phyloP scores from a whole-genome alignment of 2,113 vertebrate species.

The Neomonachus schauinslandi region DNA sequence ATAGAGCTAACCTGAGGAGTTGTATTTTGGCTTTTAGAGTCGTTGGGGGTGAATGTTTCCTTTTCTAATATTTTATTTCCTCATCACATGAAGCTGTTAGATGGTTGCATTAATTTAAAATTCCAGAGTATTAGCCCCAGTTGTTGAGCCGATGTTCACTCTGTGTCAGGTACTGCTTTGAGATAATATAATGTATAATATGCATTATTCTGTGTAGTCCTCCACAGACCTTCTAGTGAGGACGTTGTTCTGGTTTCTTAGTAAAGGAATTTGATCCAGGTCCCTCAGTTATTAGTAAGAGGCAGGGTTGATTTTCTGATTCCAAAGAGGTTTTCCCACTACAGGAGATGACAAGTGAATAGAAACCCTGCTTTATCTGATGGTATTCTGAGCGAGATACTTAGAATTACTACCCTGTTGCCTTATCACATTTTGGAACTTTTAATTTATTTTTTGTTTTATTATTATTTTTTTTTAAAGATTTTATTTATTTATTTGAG shows the following conservation, averaged over 20 bases:
- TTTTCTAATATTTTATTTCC: background rate
- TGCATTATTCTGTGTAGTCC: background rate
- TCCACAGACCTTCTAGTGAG: background rate
- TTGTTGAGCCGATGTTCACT: background rate
- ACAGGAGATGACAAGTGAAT: background rate
- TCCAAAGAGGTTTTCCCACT: background rate
- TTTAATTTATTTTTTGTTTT: background rate
- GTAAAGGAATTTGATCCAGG: background rate
- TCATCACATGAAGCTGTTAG: background rate
- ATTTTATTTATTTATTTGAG: no score
- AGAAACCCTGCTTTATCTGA: background rate
- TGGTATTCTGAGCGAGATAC: background rate
- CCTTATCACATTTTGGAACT: background rate
- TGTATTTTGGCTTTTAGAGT: slow-evolving; percentile 30
- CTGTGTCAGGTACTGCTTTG: background rate
- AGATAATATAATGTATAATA: background rate
- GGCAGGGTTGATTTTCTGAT: background rate
- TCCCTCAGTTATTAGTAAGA: background rate
- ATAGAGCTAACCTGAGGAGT: background rate
- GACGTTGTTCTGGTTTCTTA: background rate
- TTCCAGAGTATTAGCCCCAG: background rate
- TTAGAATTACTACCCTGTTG: background rate
- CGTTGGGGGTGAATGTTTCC: background rate
- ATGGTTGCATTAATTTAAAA: background rate
- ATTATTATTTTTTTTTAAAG: no score